Evolutionary conservation across 2,797 vertebrate genomes (phyloP).

Genomic region (Ambastaia sidthimunki): DNA sequence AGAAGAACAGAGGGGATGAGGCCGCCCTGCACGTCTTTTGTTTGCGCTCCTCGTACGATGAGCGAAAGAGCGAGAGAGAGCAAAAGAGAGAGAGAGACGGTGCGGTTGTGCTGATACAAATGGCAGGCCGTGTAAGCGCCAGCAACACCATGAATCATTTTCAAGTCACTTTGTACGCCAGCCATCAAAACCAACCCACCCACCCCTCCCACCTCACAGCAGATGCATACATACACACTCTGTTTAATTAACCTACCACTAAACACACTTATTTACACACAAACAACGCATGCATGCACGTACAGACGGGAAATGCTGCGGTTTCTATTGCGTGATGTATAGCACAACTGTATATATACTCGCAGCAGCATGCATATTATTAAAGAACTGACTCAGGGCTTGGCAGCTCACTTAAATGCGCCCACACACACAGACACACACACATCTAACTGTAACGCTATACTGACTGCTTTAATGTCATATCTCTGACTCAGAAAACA

Average conservation of each 20-base stretch:
- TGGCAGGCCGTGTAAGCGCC: conserved; percentile 60
- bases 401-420: conserved; percentile 24
- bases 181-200: conserved; percentile 47
- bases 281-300: conserved; percentile 15
- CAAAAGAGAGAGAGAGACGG: conserved; percentile 10
- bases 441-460: conserved; percentile 56
- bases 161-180: conserved; percentile 59
- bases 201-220: conserved; percentile 34
- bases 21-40: conserved; percentile 30
- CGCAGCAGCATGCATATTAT: not conserved
- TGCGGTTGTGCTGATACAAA: conserved; percentile 47
- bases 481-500: conserved; percentile 59
- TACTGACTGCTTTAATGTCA: conserved; percentile 57
- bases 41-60: conserved; percentile 37
- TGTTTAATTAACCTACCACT: conserved; percentile 52
- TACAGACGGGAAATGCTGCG: conserved; percentile 14
- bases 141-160: conserved; percentile 68
- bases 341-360: not conserved
- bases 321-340: not conserved
- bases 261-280: conserved; percentile 41
- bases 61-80: conserved; percentile 17
- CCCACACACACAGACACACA: conserved; percentile 44
- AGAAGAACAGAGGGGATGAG: conserved; percentile 13
- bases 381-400: conserved; percentile 36
- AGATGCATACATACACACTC: conserved; percentile 47